Evolutionary conservation across 2,888 invertebrate genomes (phyloP), one percentile per base, ranked within the genome.

Genomic region (Marasmarcha lunaedactyla): DNA sequence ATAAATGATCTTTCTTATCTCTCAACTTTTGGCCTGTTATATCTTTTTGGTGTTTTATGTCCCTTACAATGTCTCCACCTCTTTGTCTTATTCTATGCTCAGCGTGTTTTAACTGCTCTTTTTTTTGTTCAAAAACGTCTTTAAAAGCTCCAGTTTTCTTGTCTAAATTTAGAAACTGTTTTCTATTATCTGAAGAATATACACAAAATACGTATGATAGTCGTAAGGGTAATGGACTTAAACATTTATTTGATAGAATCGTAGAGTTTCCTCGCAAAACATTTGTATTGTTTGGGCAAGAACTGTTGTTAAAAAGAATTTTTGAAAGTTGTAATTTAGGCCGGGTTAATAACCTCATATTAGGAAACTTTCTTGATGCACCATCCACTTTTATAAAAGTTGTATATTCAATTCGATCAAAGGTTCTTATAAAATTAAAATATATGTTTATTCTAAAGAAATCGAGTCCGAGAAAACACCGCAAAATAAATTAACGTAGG

Each of bases 1-100:
- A 85, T 33, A 92, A 66, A 39, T 86, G 73, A 52, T 88, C 87
- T 45, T 88, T 88, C 50, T 85, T 87, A 38, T 85, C 85, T 55
- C 85, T 79, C n/a, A 84, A 42, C 49, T 66, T 81, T 42, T 72
- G 69, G 13, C 65, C 77, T 7, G 84, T 79, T 1, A 77, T 50
- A 49, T 76, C 69, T 45, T 67, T 79, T 41, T 84, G 79, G 36
- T 78, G 71, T 45, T 65, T 78, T 36, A 84, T 67, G 43, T 83
- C 83, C 36, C 71, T 66, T 2, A 84, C 79, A 35, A 84, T 48
- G 50, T 79, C 72, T 46, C 71, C 79, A 33, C 84, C 63, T 46
- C 55, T 71, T 47, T 61, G 65, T 30, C 83, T 63, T 15, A 89
- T 62, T 57, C 69, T 77, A 39, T 83, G 70, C 57, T 88, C 88